Base-by-base conservation (phyloP, 1,140 invertebrate genomes). In the Zaprionus ornatus region DNA sequence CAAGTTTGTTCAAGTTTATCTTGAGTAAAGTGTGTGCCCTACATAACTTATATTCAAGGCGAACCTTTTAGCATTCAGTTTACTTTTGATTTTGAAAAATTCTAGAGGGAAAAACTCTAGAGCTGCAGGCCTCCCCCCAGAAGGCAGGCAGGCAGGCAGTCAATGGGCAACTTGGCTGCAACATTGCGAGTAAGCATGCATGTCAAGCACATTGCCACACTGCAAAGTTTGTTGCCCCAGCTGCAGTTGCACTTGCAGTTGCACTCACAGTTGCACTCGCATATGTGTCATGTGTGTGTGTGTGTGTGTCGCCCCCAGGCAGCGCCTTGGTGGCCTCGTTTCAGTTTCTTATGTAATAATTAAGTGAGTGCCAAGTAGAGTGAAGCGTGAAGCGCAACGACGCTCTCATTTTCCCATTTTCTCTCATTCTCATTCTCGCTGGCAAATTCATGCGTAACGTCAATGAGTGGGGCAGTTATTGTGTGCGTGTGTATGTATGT, bases 361-460 rank as follows among this genome's bases (percentile, higher is more conserved):
- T 88, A 90, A 88, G 85, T 87, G 84, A 90, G 84, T 88, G 85
- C 64, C 85, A 88, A 90, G 85, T 67, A 79, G 85, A 87, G 80
- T 87, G 80, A 87, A 87, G 85, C 84, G 77, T 87, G 74, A 81
- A 88, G 63, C 80, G 62, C 77, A 64, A 73, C 71, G 67, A 65
- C 29, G 68, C 64, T 88, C 77, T 69, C 78, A 71, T 80, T 88
- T 88, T 66, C 76, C 50, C 76, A 82, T 75, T 82, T 74, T 60
- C 29, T 65, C 74, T 54, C 19, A 15, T 67, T n/a, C 40, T 42
- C 74, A 70, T 67, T 60, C 67, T 65, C 68, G 66, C 23, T 62
- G 42, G 61, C 54, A 84, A 90, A 90, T 90, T 76, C 78, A 90
- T 90, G 81, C 85, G 85, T 85, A 61, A 88, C 60, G 64, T 77